Base-by-base conservation (phyloP, 1,140 invertebrate genomes). In the Chrysomallon squamiferum region DNA sequence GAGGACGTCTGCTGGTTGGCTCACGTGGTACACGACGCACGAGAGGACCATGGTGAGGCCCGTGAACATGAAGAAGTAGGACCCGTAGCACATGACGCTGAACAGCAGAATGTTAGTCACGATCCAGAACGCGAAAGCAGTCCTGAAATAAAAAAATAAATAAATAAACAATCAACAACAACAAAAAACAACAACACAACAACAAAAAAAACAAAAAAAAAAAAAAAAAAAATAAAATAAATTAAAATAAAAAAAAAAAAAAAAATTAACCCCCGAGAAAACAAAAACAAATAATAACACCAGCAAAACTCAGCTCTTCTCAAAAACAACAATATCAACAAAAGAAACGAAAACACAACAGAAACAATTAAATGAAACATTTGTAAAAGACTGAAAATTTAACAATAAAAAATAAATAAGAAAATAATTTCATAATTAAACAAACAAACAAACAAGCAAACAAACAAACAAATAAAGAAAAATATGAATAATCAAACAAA, bases 101-200 rank as follows among this genome's bases (percentile, higher is more conserved):
- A 74, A 68, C 35, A 82, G 66, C 47, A 78, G 52, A 20, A 78
- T 66, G 57, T 73, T 75, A 6, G 77, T 58, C 9, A 82, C 29
- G 18, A 79, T 54, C 78, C 78, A 82, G 49, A 77, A 76, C 1
- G 73, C 68, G 54, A 82, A 76, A 2, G 78, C 49, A 5, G 80
- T 74, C 74, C 80, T 82, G 68, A 5, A 63, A 71, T 38, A 33
- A 50, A 52, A 63, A 35, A 43, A 62, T 35, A 50, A 41, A 59
- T n/a, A n/a, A n/a, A n/a, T n/a, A n/a, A n/a, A n/a, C n/a, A n/a
- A n/a, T n/a, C 22, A 25, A 25, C 18, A 41, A 32, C 6, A 18
- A 32, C 49, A 6, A 62, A 18, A 41, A 3, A 47, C 38, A 22
- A 20, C n/a, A 13, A n/a, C 32, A 13, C 13, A 18, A 25, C 18